Percentiles rank a stretch among this genome's conserved stretches.
phyloP scores from a whole-genome alignment of 1,140 invertebrate genomes.

The Drosophila murphyi region DNA sequence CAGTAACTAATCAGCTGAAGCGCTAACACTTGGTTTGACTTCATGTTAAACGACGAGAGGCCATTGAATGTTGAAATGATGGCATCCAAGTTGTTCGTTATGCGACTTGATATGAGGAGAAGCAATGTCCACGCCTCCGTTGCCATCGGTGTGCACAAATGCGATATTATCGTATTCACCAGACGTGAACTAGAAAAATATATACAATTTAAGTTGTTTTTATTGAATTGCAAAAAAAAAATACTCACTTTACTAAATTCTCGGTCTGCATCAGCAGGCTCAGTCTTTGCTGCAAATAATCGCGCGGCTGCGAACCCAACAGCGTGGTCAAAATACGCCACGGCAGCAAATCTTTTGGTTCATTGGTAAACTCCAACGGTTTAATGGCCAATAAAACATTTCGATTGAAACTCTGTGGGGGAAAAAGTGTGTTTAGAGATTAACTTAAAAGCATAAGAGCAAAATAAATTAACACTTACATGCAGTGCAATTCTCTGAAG shows the following conservation, averaged over 20 bases:
- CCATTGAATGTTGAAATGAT: constrained; percentile 66
- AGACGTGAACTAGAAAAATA: constrained; percentile 49
- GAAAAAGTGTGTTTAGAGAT: neutral
- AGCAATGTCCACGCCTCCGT: constrained; percentile 80
- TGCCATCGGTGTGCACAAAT: constrained; percentile 72
- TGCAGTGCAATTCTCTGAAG: constrained; percentile 67
- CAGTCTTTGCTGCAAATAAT: constrained; percentile 67
- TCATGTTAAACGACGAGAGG: constrained; percentile 69
- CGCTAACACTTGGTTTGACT: constrained; percentile 63
- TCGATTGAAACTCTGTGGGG: constrained; percentile 68
- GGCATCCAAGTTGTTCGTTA: constrained; percentile 74
- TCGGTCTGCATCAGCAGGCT: constrained; percentile 51
- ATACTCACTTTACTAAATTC: constrained; percentile 55
- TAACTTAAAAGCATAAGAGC: neutral
- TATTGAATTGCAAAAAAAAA: neutral
- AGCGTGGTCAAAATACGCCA: constrained; percentile 79
- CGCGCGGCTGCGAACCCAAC: constrained; percentile 58
- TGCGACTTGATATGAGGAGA: constrained; percentile 64
- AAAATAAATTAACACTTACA: constrained; percentile 28
- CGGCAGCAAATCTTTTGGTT: constrained; percentile 74
- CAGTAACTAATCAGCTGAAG: constrained; percentile 63
- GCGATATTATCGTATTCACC: constrained; percentile 71
- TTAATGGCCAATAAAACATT: constrained; percentile 65
- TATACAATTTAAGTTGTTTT: neutral
- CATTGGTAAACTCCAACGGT: constrained; percentile 70